Percentiles rank a stretch among this genome's conserved stretches.
These are phyloP conservation scores for Poicephalus gulielmi DNA, from an alignment of 2,113 vertebrate genomes.

Conservation along the genomic window DNA sequence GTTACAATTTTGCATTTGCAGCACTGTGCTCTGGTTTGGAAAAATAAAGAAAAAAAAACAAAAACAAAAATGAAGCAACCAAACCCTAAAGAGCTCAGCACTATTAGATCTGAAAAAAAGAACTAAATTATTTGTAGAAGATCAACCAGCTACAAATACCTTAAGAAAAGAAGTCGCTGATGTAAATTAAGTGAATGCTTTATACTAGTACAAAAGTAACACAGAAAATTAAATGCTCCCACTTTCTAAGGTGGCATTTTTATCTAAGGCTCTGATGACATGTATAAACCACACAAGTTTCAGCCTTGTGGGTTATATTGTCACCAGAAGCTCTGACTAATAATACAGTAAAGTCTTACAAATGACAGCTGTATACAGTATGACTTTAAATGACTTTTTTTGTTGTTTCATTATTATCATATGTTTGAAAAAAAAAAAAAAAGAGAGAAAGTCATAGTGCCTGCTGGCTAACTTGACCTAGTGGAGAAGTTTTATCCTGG, in stretches of 20 bases:
- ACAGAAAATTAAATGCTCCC: constrained; percentile 41
- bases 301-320: constrained; percentile 51
- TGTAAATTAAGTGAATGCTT: constrained; percentile 49
- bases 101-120: neutral
- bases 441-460: neutral
- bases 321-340: constrained; percentile 60
- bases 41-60: neutral
- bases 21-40: neutral
- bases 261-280: constrained; percentile 36
- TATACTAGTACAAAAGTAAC: constrained; percentile 38
- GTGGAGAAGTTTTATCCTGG: neutral
- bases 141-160: constrained; percentile 14
- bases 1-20: neutral
- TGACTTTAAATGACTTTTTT: constrained; percentile 10
- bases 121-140: constrained; percentile 6
- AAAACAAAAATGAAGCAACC: neutral
- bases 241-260: constrained; percentile 47
- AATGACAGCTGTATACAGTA: constrained; percentile 22
- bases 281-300: constrained; percentile 50
- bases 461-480: neutral
- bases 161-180: constrained; percentile 17
- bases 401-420: neutral
- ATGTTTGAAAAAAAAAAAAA: neutral
- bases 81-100: neutral
- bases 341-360: constrained; percentile 28